A percentile compares a stretch with the other conserved stretches of the same genome.
These are phyloP conservation scores for Aurelia sp. DNA, from an alignment of 30 jellyfish, hydroid and myxozoan genomes.

Conservation along the genomic window DNA sequence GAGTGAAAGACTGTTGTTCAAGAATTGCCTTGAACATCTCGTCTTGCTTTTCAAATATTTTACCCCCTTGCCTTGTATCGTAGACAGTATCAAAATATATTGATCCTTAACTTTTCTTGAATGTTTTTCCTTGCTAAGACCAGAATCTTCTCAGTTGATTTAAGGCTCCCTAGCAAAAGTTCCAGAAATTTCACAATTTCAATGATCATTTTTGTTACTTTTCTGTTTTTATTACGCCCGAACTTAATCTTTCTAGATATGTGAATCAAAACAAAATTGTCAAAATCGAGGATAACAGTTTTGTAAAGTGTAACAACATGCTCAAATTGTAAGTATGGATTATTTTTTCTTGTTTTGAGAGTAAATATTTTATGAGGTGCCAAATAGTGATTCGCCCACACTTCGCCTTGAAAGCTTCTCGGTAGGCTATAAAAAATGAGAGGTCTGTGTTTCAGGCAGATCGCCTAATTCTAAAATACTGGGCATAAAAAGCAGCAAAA, in stretches of 20 bases:
- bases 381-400: too few species aligned
- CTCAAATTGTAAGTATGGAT: slow-evolving; percentile 66
- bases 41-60: too few species aligned
- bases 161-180: too few species aligned
- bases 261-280: slow-evolving; percentile 57
- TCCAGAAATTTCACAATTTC: neutral
- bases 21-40: too few species aligned
- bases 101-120: neutral
- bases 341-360: neutral
- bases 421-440: too few species aligned
- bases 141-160: neutral
- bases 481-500: neutral
- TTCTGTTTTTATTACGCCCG: neutral
- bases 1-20: too few species aligned
- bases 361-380: neutral
- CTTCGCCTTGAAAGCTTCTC: too few species aligned
- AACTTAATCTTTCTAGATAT: slow-evolving; percentile 16
- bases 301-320: slow-evolving; percentile 24
- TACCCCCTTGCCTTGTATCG: too few species aligned
- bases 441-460: neutral
- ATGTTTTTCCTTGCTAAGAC: neutral
- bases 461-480: too few species aligned
- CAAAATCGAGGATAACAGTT: slow-evolving; percentile 40
- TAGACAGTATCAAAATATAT: too few species aligned
- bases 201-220: neutral